phyloP scores from a whole-genome alignment of 1,140 invertebrate species.

The Patella vulgata region DNA sequence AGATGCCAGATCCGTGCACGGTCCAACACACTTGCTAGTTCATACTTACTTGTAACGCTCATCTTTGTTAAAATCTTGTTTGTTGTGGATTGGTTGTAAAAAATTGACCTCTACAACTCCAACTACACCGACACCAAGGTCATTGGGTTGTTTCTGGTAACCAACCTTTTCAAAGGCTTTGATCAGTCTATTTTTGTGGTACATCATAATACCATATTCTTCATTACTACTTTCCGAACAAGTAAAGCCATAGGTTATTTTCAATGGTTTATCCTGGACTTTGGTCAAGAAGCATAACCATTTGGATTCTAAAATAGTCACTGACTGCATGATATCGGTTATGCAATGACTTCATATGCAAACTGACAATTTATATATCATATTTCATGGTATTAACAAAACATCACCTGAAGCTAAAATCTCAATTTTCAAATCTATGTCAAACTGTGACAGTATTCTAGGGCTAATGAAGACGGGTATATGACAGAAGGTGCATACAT shows the following conservation, averaged over 20 bases:
- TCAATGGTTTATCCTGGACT: constrained; percentile 46
- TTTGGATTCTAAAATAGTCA: neutral
- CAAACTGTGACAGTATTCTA: too few relatives aligned
- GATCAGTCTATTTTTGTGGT: constrained; percentile 62
- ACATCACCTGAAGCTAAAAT: too few relatives aligned
- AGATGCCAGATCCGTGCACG: too few relatives aligned
- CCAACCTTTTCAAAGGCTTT: constrained; percentile 63
- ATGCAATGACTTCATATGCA: too few relatives aligned
- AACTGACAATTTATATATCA: too few relatives aligned
- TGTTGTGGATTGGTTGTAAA: constrained; percentile 63
- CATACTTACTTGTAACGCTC: constrained; percentile 62
- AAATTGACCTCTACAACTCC: constrained; percentile 61
- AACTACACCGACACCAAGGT: constrained; percentile 59
- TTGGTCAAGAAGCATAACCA: constrained; percentile 12
- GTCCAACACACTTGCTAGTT: too few relatives aligned
- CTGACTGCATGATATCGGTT: too few relatives aligned
- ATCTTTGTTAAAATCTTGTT: constrained; percentile 63
- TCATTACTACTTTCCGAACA: constrained; percentile 40
- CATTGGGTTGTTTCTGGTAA: constrained; percentile 59
- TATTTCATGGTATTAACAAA: too few relatives aligned
- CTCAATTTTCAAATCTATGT: too few relatives aligned
- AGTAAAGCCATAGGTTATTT: constrained; percentile 59
- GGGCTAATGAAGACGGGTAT: too few relatives aligned
- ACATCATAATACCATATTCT: constrained; percentile 62
- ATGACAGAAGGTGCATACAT: too few relatives aligned